Conservation (phyloP, 2,113 vertebrate species). For the Tachuris rubrigastra region DNA sequence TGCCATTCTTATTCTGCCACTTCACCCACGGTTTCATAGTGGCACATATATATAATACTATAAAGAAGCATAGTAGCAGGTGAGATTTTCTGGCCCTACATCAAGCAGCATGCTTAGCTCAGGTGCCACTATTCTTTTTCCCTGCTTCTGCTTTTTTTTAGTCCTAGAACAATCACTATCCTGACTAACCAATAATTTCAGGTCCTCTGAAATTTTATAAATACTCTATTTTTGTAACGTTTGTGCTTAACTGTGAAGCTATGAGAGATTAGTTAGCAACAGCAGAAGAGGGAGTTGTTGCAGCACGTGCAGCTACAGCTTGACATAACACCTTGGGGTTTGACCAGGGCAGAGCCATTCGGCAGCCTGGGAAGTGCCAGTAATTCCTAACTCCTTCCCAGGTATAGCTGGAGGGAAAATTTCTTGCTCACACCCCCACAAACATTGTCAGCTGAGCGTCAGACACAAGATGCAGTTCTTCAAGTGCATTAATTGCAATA, state of each 20-base stretch:
- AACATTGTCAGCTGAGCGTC: background rate
- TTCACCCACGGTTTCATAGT: background rate
- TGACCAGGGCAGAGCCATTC: background rate
- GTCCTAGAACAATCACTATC: background rate
- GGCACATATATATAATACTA: background rate
- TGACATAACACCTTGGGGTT: background rate
- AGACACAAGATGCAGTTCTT: background rate
- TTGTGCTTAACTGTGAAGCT: background rate
- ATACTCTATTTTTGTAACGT: background rate
- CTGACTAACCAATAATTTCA: background rate
- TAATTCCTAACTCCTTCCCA: background rate
- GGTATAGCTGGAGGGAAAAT: background rate
- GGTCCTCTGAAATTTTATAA: background rate
- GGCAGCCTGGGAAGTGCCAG: background rate
- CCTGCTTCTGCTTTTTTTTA: background rate
- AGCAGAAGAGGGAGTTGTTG: background rate
- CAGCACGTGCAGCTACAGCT: background rate
- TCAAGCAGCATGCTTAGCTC: background rate
- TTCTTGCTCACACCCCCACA: background rate
- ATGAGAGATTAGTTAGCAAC: background rate
- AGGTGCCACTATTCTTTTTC: background rate
- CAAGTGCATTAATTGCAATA: background rate
- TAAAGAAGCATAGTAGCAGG: background rate
- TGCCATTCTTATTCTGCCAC: background rate
- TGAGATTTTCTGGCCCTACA: background rate